Conservation (phyloP, 2,797 vertebrate species). For the Onychomys leucogaster region DNA sequence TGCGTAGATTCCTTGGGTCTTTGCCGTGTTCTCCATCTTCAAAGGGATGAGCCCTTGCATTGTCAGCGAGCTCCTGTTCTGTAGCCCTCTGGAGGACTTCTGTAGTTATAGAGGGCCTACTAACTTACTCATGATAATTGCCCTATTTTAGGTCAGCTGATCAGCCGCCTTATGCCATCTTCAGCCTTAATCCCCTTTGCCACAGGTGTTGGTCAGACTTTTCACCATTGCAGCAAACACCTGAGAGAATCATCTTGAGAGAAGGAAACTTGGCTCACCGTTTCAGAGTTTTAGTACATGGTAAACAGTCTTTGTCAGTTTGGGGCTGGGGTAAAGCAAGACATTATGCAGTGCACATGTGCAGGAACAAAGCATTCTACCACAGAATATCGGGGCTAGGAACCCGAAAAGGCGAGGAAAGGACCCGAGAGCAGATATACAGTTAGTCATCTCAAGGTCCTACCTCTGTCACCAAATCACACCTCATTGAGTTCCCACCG, state of each 20-base stretch:
- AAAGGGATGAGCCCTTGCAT: background rate
- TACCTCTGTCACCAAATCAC: too few relatives aligned
- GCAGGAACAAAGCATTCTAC: background rate
- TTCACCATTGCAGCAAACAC: background rate
- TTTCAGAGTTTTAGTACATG: background rate
- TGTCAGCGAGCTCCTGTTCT: background rate
- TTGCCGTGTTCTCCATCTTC: background rate
- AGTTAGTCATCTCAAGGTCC: background rate
- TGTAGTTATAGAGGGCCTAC: background rate
- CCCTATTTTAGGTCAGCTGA: background rate
- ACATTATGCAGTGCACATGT: background rate
- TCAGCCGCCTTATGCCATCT: background rate
- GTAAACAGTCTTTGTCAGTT: background rate
- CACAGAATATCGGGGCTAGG: background rate
- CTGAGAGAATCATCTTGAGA: background rate
- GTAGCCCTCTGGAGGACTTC: background rate
- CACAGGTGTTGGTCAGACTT: background rate
- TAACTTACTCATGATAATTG: background rate
- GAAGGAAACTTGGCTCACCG: background rate
- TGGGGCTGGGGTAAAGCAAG: background rate
- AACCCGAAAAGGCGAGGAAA: too few relatives aligned
- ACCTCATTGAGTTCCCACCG: too few relatives aligned
- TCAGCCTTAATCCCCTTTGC: background rate
- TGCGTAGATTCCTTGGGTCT: accelerated
- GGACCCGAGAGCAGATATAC: accelerated